A percentile compares a stretch with the other conserved stretches of the same genome.
phyloP scores from a whole-genome alignment of 2,113 vertebrate species.

The Cervus canadensis region DNA sequence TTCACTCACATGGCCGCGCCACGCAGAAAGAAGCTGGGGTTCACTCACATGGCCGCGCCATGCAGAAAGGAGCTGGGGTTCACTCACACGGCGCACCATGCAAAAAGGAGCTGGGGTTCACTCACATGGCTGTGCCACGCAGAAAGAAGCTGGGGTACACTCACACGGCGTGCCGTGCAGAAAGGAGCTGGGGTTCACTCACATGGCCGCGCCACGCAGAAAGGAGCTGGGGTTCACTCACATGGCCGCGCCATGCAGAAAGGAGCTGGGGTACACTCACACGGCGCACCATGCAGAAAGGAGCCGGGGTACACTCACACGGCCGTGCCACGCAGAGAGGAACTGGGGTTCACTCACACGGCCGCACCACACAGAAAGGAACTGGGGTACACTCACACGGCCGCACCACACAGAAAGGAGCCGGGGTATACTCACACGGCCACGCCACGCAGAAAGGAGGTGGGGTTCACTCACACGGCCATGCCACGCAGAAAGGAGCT shows the following conservation, averaged over 20 bases:
- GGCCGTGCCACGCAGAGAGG: fast-evolving
- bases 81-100: fast-evolving
- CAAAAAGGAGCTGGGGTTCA: no score
- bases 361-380: fast-evolving
- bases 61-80: not conserved
- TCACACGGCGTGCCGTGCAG: fast-evolving
- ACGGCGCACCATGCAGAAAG: fast-evolving
- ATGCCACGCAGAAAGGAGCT: not conserved
- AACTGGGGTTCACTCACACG: fast-evolving
- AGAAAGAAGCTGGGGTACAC: not conserved
- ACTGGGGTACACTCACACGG: fast-evolving
- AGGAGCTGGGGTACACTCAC: no score
- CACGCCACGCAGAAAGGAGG: fast-evolving
- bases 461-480: fast-evolving
- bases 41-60: fast-evolving
- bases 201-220: not conserved
- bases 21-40: not conserved
- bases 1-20: fast-evolving
- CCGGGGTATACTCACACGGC: fast-evolving
- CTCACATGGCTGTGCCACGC: fast-evolving
- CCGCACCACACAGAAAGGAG: not conserved
- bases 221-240: no score
- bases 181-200: no score
- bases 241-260: fast-evolving
- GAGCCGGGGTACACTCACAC: no score